These are phyloP conservation scores for Drosophila kohkoa DNA, from an alignment of 1,140 invertebrate genomes.

Conservation along the genomic window DNA sequence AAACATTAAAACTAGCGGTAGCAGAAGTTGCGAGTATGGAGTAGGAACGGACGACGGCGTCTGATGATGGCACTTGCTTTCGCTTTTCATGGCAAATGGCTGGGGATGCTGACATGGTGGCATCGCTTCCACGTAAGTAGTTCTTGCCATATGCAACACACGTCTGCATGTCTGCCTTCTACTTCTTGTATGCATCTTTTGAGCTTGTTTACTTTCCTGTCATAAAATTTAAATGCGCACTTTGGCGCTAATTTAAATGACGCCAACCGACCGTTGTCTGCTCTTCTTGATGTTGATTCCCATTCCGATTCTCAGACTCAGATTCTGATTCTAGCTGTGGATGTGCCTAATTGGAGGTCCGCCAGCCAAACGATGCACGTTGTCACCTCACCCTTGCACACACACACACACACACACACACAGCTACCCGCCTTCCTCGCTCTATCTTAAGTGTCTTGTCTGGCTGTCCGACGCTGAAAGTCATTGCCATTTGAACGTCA, in stretches of 20 bases:
- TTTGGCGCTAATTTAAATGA: conserved; percentile 81
- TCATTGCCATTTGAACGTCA: conserved; percentile 37
- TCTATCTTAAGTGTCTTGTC: background rate
- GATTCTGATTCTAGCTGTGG: conserved; percentile 10
- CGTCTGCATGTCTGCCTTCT: conserved; percentile 13
- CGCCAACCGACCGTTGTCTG: conserved; percentile 34
- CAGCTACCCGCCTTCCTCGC: background rate
- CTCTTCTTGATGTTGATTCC: conserved; percentile 11
- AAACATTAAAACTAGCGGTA: conserved; percentile 41
- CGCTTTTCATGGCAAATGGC: conserved; percentile 27
- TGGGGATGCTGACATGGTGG: conserved; percentile 22
- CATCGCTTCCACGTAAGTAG: conserved; percentile 1
- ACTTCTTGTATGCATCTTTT: conserved; percentile 1
- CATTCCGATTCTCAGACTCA: background rate
- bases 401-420: too few species aligned
- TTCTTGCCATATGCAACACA: conserved; percentile 25
- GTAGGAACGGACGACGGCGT: conserved; percentile 18
- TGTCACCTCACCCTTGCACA: background rate
- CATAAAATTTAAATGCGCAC: conserved; percentile 81
- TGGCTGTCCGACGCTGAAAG: conserved; percentile 17
- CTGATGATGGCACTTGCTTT: conserved; percentile 62
- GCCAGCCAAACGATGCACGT: conserved; percentile 15
- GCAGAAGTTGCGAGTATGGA: conserved; percentile 4
- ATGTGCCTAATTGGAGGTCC: conserved; percentile 41
- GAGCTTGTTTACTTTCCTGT: conserved; percentile 70